phyloP scores from a whole-genome alignment of 2,113 vertebrate species.

The Symphodus melops region DNA sequence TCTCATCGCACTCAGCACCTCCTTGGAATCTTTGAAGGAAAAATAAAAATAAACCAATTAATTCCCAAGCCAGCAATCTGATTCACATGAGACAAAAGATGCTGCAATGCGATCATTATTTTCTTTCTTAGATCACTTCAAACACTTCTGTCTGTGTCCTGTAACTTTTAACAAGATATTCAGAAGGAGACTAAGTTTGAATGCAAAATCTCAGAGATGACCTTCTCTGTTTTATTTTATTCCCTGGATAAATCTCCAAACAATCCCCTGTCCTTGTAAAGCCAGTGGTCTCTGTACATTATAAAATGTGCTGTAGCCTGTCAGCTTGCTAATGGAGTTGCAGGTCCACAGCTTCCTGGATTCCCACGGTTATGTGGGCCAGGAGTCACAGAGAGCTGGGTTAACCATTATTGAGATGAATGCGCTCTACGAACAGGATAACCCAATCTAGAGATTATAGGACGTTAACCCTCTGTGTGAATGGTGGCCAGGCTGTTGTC shows the following conservation, averaged over 20 bases:
- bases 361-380: constrained; percentile 75
- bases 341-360: constrained; percentile 20
- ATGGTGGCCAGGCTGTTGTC: constrained; percentile 70
- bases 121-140: too few species aligned
- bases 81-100: not conserved
- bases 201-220: not conserved
- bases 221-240: not conserved
- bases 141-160: too few species aligned
- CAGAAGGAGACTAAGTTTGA: not conserved
- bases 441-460: constrained; percentile 78
- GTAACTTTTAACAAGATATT: not conserved
- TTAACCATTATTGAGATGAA: constrained; percentile 76
- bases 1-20: constrained; percentile 88
- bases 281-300: constrained; percentile 9
- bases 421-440: constrained; percentile 71
- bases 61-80: not conserved
- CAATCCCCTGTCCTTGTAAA: constrained; percentile 1
- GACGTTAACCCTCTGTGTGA: constrained; percentile 78
- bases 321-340: constrained; percentile 34
- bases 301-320: constrained; percentile 10
- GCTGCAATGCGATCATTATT: too few species aligned
- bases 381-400: constrained; percentile 72
- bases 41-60: not conserved
- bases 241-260: not conserved
- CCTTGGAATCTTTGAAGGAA: constrained; percentile 79